Evolutionary conservation across 1,140 invertebrate species (phyloP).

Genomic region (Halictus rubicundus): DNA sequence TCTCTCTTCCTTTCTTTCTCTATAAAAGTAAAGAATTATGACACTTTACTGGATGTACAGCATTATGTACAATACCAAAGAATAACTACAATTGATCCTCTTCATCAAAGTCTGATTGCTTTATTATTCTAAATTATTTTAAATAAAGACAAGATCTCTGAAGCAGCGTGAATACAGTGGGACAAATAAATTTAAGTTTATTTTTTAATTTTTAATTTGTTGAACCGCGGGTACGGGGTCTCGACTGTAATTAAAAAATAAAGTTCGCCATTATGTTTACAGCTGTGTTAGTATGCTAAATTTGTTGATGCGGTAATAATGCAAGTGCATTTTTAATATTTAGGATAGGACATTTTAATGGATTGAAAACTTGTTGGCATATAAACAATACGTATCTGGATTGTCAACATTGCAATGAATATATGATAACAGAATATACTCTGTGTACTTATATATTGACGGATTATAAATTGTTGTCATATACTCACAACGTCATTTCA

Average conservation of each 20-base stretch:
- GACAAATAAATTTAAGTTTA: no score
- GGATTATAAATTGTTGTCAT: constrained; percentile 56
- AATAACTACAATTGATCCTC: no score
- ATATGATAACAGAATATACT: constrained; percentile 53
- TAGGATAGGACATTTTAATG: constrained; percentile 32
- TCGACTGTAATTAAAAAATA: constrained; percentile 1
- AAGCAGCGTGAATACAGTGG: no score
- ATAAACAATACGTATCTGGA: constrained; percentile 31
- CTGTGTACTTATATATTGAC: constrained; percentile 15
- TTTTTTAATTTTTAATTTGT: no score
- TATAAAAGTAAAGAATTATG: no score
- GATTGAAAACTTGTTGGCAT: constrained; percentile 18
- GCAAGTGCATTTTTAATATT: constrained; percentile 31
- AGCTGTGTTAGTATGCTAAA: neutral
- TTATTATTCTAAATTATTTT: no score
- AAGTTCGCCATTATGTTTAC: constrained; percentile 25
- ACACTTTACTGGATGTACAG: no score
- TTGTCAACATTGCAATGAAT: constrained; percentile 28
- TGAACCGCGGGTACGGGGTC: neutral
- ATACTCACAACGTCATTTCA: constrained; percentile 41
- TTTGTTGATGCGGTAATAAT: constrained; percentile 19
- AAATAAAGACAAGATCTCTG: no score
- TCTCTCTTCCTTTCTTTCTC: no score
- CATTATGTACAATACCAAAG: no score
- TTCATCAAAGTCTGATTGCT: no score